phyloP scores from a whole-genome alignment of 2,888 invertebrate genomes.

The Temnothorax unifasciatus region DNA sequence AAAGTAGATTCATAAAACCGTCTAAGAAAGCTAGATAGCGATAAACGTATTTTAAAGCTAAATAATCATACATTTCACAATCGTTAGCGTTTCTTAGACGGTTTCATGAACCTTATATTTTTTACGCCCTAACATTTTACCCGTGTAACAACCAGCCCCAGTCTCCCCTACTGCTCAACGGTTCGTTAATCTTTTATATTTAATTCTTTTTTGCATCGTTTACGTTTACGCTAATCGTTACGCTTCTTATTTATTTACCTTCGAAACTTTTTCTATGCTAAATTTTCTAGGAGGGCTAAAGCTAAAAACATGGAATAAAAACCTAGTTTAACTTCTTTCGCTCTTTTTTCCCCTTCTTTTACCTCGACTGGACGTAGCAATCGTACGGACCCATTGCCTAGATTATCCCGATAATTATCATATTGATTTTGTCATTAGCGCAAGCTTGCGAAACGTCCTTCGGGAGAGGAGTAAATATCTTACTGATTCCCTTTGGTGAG shows the following conservation, averaged over 20 bases:
- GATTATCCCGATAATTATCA: constrained; percentile 51
- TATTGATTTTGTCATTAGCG: constrained; percentile 55
- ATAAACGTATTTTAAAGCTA: no score
- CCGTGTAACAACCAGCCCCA: no score
- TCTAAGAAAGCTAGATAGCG: no score
- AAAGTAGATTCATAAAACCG: no score
- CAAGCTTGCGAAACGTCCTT: constrained; percentile 18
- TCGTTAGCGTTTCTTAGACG: no score
- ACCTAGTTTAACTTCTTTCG: constrained; percentile 12
- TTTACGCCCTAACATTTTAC: no score
- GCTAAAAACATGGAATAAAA: constrained; percentile 5
- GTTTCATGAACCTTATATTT: no score
- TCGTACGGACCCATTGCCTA: constrained; percentile 28
- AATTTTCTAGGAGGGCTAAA: not conserved
- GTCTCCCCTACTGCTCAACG: not conserved
- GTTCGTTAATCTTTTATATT: not conserved
- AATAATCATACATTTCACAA: no score
- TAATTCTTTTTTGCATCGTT: constrained; percentile 8
- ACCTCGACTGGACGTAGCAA: not conserved
- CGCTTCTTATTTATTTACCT: not conserved
- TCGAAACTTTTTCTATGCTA: not conserved
- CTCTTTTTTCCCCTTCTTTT: not conserved
- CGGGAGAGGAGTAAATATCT: constrained; percentile 32
- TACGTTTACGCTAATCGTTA: not conserved
- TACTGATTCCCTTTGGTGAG: constrained; percentile 41